Evolutionary conservation across 92 coral and sea anemone species (phyloP).

Genomic region (Desmophyllum pertusum): DNA sequence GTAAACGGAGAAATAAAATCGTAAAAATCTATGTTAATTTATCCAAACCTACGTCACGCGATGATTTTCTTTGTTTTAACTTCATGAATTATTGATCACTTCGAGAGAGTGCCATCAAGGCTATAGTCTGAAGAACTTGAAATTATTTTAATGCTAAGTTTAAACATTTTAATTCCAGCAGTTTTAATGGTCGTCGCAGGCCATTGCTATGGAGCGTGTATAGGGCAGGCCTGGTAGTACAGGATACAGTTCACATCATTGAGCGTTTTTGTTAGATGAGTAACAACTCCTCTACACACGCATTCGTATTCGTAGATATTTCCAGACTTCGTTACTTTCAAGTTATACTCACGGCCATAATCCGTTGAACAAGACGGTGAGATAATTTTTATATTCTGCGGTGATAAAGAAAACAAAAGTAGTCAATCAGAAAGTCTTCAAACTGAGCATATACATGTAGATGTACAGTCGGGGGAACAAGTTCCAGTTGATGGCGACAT

Average conservation of each 20-base stretch:
- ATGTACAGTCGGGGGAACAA: too few relatives aligned
- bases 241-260: background rate
- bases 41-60: too few relatives aligned
- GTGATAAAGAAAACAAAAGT: background rate
- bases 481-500: too few relatives aligned
- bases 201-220: background rate
- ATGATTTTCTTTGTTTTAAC: too few relatives aligned
- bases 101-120: too few relatives aligned
- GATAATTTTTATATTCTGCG: conserved; percentile 17
- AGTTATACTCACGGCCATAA: background rate
- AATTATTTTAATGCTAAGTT: background rate
- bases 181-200: background rate
- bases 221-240: conserved; percentile 25
- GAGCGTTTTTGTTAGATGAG: background rate
- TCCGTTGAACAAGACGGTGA: conserved; percentile 18
- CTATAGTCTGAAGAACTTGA: too few relatives aligned
- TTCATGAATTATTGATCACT: too few relatives aligned
- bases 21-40: too few relatives aligned
- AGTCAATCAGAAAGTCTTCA: background rate
- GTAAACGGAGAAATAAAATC: too few relatives aligned
- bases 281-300: background rate
- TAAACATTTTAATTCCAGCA: background rate
- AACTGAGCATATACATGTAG: too few relatives aligned
- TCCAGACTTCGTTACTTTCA: background rate
- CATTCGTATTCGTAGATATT: conserved; percentile 4